These are phyloP conservation scores for Apostichopus leukothele DNA, from an alignment of 53 echinoderm and acorn worm species.

Conservation along the genomic window DNA sequence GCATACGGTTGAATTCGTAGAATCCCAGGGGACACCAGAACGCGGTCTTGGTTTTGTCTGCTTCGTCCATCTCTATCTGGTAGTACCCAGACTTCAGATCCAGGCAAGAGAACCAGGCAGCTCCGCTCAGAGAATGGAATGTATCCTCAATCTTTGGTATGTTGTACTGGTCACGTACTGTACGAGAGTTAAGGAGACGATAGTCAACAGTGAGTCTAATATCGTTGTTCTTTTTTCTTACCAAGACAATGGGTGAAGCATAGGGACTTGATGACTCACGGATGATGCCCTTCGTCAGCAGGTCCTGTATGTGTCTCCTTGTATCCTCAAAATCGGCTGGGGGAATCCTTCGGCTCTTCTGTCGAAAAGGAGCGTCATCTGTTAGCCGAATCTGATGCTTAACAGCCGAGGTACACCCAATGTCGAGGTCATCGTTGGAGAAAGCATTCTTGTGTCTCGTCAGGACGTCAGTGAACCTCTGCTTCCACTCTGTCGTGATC, in stretches of 20 bases:
- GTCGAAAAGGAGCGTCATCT: slow-evolving; percentile 52
- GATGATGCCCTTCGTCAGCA: slow-evolving; percentile 54
- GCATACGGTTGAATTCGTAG: slow-evolving; percentile 68
- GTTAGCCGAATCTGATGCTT: slow-evolving; percentile 56
- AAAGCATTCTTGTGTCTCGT: slow-evolving; percentile 40
- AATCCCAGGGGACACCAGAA: slow-evolving; percentile 72
- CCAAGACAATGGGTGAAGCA: slow-evolving; percentile 61
- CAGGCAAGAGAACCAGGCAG: slow-evolving; percentile 54
- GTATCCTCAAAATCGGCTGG: slow-evolving; percentile 31
- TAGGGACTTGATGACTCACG: slow-evolving; percentile 52
- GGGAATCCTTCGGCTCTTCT: slow-evolving; percentile 44
- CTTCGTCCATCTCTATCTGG: slow-evolving; percentile 61
- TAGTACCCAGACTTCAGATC: slow-evolving; percentile 66
- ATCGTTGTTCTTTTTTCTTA: slow-evolving; percentile 64
- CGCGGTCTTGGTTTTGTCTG: slow-evolving; percentile 61
- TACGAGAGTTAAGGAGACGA: slow-evolving; percentile 52
- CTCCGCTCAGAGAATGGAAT: slow-evolving; percentile 51
- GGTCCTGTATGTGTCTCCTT: slow-evolving; percentile 39
- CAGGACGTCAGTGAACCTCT: slow-evolving; percentile 5
- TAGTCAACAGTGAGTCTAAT: slow-evolving; percentile 64
- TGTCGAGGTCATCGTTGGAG: slow-evolving; percentile 51
- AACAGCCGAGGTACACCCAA: slow-evolving; percentile 43
- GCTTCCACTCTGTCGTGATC: slow-evolving; percentile 12
- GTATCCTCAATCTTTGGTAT: slow-evolving; percentile 58
- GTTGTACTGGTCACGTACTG: slow-evolving; percentile 57